Evolutionary conservation across 2,113 vertebrate species (phyloP).

Genomic region (Ariopsis seemanni): DNA sequence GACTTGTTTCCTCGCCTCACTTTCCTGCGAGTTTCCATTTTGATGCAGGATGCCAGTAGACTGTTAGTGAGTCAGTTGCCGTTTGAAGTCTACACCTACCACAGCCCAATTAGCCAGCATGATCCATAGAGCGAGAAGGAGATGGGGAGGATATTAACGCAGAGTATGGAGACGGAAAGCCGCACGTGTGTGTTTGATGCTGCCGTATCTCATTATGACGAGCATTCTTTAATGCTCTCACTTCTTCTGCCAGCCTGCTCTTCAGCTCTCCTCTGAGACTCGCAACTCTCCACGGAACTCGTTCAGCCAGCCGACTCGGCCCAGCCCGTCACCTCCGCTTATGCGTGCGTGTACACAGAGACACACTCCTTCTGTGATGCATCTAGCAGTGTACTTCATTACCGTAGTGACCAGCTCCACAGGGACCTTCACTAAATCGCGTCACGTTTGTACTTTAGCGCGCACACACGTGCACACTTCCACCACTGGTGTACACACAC

Average conservation of each 20-base stretch:
- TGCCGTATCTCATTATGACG: conserved; percentile 48
- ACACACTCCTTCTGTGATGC: conserved; percentile 8
- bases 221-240: conserved; percentile 49
- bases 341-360: neutral
- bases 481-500: neutral
- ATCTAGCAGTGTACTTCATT: conserved; percentile 48
- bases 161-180: conserved; percentile 21
- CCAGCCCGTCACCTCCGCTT: conserved; percentile 43
- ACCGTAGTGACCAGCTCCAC: conserved; percentile 29
- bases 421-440: conserved; percentile 24
- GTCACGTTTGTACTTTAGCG: neutral
- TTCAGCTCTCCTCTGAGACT: conserved; percentile 49
- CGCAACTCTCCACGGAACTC: conserved; percentile 40
- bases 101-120: conserved; percentile 69
- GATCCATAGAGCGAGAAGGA: conserved; percentile 54
- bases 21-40: conserved; percentile 5
- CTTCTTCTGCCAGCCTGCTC: conserved; percentile 52
- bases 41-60: conserved; percentile 23
- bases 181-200: conserved; percentile 24
- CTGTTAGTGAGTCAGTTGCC: conserved; percentile 56
- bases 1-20: conserved; percentile 18
- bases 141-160: conserved; percentile 55
- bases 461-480: conserved; percentile 33
- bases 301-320: conserved; percentile 36
- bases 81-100: conserved; percentile 69